Evolutionary conservation across 2,113 vertebrate species (phyloP).

Genomic region (Rattus rattus): DNA sequence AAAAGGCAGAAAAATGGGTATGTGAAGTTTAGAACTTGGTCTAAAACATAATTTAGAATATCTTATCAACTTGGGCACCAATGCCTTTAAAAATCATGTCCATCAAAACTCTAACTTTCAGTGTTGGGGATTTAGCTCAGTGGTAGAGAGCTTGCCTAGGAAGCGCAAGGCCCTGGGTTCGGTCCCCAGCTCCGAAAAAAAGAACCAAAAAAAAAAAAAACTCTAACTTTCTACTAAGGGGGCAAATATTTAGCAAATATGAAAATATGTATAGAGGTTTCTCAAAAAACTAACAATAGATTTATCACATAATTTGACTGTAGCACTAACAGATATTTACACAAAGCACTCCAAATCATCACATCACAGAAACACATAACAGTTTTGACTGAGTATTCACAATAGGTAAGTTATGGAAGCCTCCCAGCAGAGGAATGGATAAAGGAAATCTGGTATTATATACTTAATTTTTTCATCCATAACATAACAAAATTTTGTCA

Average conservation of each 20-base stretch:
- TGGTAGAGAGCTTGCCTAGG: too few species aligned
- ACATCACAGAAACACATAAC: neutral
- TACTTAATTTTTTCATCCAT: neutral
- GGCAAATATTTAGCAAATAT: neutral
- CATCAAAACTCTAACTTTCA: neutral
- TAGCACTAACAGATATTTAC: neutral
- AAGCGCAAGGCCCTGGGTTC: too few species aligned
- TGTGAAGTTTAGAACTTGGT: too few species aligned
- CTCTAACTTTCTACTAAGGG: neutral
- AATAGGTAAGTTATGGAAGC: neutral
- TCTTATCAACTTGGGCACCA: neutral
- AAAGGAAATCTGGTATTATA: neutral
- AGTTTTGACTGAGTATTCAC: neutral
- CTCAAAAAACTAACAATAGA: neutral
- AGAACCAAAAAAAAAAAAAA: too few species aligned
- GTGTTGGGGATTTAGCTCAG: too few species aligned
- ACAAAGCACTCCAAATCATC: neutral
- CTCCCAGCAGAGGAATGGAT: neutral
- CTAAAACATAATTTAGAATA: neutral
- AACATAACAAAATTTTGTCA: neutral
- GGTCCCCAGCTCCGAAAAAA: too few species aligned
- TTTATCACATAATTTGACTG: neutral
- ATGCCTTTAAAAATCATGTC: neutral
- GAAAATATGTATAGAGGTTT: neutral
- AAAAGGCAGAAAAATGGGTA: too few species aligned